Conservation (phyloP, 1,140 invertebrate species). For the Papilio aristodemus region DNA sequence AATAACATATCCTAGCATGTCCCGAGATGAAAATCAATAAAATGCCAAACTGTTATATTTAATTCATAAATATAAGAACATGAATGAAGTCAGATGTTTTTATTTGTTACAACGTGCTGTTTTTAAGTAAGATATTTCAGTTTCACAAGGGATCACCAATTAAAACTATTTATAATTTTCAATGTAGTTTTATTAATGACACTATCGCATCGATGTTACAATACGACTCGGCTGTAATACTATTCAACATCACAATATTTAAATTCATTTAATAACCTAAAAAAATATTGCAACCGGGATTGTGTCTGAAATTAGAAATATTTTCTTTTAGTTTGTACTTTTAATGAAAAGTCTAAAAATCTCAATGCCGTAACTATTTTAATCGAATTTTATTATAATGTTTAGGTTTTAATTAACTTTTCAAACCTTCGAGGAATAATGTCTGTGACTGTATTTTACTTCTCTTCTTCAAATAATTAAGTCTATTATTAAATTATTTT, state of each 20-base stretch:
- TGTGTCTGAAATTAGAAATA: too few relatives aligned
- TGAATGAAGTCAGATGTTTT: too few relatives aligned
- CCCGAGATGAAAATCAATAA: neutral
- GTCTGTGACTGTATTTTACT: too few relatives aligned
- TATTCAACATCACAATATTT: neutral
- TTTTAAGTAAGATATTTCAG: slow-evolving; percentile 33
- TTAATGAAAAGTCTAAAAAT: too few relatives aligned
- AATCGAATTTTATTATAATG: too few relatives aligned
- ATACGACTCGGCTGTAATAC: slow-evolving; percentile 6
- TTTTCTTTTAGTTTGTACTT: too few relatives aligned
- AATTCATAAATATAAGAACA: neutral
- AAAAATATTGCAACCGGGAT: neutral
- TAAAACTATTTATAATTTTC: slow-evolving; percentile 68
- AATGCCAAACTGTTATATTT: neutral
- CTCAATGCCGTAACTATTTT: too few relatives aligned
- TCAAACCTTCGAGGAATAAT: too few relatives aligned
- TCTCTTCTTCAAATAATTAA: too few relatives aligned
- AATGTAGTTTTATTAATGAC: slow-evolving; percentile 52
- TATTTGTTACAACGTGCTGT: neutral
- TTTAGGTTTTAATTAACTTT: too few relatives aligned
- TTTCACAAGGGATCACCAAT: slow-evolving; percentile 55
- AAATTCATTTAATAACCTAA: neutral
- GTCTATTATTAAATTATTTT: too few relatives aligned
- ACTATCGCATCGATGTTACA: slow-evolving; percentile 23
- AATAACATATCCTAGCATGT: neutral